Evolutionary conservation across 2,113 vertebrate species (phyloP).

Genomic region (Mus pahari): DNA sequence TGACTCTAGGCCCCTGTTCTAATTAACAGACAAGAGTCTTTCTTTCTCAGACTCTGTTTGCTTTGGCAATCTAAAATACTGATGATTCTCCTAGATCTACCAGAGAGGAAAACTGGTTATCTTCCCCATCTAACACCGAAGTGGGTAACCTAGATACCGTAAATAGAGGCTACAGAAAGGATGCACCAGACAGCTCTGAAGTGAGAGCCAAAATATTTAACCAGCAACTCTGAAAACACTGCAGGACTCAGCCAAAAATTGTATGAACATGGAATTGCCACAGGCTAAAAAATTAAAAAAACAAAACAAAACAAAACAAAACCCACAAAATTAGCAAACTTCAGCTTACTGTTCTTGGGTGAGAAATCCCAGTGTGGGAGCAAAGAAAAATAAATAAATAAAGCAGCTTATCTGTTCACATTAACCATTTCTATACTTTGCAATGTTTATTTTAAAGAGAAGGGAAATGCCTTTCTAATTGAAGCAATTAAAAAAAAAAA

Average conservation of each 20-base stretch:
- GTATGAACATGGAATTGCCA: slow-evolving; percentile 82
- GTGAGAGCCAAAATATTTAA: slow-evolving; percentile 84
- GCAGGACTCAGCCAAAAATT: slow-evolving; percentile 82
- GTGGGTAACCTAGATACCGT: slow-evolving; percentile 82
- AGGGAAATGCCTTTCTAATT: slow-evolving; percentile 79
- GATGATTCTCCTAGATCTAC: slow-evolving; percentile 84
- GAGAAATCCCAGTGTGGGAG: slow-evolving; percentile 70
- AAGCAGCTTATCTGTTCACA: slow-evolving; percentile 57
- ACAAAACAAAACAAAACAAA: not conserved
- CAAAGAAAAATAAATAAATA: slow-evolving; percentile 21
- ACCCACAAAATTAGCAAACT: slow-evolving; percentile 69
- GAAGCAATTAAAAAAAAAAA: slow-evolving; percentile 66
- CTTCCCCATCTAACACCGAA: slow-evolving; percentile 84
- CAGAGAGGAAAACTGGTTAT: slow-evolving; percentile 84
- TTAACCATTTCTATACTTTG: slow-evolving; percentile 48
- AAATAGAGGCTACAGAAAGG: slow-evolving; percentile 84
- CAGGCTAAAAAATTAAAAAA: slow-evolving; percentile 79
- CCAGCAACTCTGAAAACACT: slow-evolving; percentile 81
- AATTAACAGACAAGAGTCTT: slow-evolving; percentile 65
- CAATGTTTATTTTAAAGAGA: slow-evolving; percentile 74
- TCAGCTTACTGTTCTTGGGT: slow-evolving; percentile 82
- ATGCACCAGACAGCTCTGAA: slow-evolving; percentile 80
- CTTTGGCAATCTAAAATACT: slow-evolving; percentile 79
- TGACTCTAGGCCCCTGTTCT: slow-evolving; percentile 58
- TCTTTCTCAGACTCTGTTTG: slow-evolving; percentile 57